Evolutionary conservation across 2,888 invertebrate species (phyloP).

Genomic region (Cephalotes varians): DNA sequence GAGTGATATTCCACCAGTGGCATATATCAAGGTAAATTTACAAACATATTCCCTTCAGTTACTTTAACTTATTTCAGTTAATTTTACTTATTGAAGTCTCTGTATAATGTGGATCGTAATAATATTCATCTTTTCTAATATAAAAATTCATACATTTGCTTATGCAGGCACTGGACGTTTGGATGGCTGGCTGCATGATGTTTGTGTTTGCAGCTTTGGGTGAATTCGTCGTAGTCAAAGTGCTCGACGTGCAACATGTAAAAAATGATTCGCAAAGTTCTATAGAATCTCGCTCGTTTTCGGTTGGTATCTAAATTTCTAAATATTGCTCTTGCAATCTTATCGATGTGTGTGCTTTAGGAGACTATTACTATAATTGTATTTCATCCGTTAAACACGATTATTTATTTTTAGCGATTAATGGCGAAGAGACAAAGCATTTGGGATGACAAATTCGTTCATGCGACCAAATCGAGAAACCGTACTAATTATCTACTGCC

Average conservation of each 20-base stretch:
- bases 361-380: not conserved
- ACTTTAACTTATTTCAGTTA: too few relatives aligned
- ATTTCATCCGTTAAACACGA: not conserved
- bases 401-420: conserved; percentile 86
- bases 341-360: not conserved
- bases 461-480: conserved; percentile 74
- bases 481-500: conserved; percentile 81
- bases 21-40: conserved; percentile 92
- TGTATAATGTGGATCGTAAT: not conserved
- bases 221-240: conserved; percentile 94
- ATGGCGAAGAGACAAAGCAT: conserved; percentile 89
- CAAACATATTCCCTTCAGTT: too few relatives aligned
- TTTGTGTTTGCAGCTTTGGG: conserved; percentile 94
- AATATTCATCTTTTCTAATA: not conserved
- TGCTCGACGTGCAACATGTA: conserved; percentile 91
- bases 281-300: conserved; percentile 68
- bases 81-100: not conserved
- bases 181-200: conserved; percentile 96
- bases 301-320: conserved; percentile 73
- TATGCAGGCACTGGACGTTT: conserved; percentile 91
- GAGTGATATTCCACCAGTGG: conserved; percentile 94
- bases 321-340: not conserved
- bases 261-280: conserved; percentile 75
- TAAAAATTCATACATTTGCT: conserved; percentile 30
- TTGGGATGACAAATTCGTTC: conserved; percentile 80